Evolutionary conservation across 2,113 vertebrate species (phyloP), one percentile per base, ranked within the genome.

Genomic region (Stercorarius parasiticus): DNA sequence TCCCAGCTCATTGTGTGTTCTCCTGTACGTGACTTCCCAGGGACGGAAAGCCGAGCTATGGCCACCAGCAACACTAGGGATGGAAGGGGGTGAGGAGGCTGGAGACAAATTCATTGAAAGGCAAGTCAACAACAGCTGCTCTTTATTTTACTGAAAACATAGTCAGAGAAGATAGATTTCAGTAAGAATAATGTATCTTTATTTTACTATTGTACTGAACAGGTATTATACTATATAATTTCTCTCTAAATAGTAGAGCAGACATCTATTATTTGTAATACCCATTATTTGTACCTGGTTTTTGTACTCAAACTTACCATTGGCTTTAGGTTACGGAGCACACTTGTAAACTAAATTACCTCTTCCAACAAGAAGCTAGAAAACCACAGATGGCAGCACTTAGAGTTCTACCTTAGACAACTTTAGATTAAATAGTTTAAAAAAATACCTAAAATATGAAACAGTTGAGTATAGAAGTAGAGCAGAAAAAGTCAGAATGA

Each of bases 1-100:
- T 22, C 49, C 36, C 80, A 61, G 66, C 17, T 74, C 53, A 26
- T 15, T 1, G 2, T 1, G 0, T 0, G 0, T 26, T 59, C 36
- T 21, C 25, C 58, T 49, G 23, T 6, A 49, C 0, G 0, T 13
- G 34, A 40, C 47, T 36, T 40, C 23, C 29, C 52, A 42, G 21
- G 23, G 18, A 17, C 43, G 15, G 67, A 36, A 50, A 32, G 53
- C 65, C 74, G 32, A 76, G 47, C 38, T 55, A 30, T 0, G 21
- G 61, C 21, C 36, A 55, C 11, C 61, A 79, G n/a, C n/a, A 64
- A 5, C 32, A 5, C 6, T 1, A 32, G 4, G n/a, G 58, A 22
- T 5, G 40, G 49, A 65, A 69, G 40, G 11, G 23, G 26, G 4
- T 14, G 9, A 38, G 30, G 15, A 86, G 23, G 5, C 0, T 43